Conservation (phyloP, 1,140 invertebrate genomes). For the Hylaeus volcanicus region DNA sequence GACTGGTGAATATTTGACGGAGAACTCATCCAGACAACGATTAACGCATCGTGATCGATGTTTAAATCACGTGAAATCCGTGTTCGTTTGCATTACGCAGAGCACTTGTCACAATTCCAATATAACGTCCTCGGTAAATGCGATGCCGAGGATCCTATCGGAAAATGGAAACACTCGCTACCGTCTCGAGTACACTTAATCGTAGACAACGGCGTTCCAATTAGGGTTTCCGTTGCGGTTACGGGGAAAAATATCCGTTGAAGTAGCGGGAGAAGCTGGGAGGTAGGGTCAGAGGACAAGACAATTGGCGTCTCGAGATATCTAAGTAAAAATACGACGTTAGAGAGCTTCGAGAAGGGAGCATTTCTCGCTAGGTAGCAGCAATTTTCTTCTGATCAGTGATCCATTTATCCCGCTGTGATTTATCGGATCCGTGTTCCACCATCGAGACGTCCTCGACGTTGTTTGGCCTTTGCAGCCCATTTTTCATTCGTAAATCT, state of each 20-base stretch:
- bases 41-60: slow-evolving; percentile 11
- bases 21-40: not conserved
- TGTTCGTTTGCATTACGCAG: slow-evolving; percentile 35
- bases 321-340: not conserved
- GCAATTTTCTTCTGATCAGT: not conserved
- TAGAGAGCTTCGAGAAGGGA: not conserved
- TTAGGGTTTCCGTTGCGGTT: slow-evolving; percentile 1
- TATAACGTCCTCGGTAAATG: slow-evolving; percentile 10
- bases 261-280: not conserved
- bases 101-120: slow-evolving; percentile 15
- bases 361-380: not conserved
- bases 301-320: slow-evolving; percentile 2
- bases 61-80: not conserved
- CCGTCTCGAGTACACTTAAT: not conserved
- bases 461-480: not conserved
- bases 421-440: not conserved
- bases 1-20: slow-evolving; percentile 27
- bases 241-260: not conserved
- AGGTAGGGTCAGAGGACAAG: not conserved
- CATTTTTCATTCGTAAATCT: not conserved
- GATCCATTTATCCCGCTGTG: slow-evolving; percentile 6
- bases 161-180: not conserved
- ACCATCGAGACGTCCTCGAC: not conserved
- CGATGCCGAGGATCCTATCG: not conserved
- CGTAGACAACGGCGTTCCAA: slow-evolving; percentile 8